Evolutionary conservation across 2,888 invertebrate genomes (phyloP), one percentile per base, ranked within the genome.

Genomic region (Hypsopygia costalis): DNA sequence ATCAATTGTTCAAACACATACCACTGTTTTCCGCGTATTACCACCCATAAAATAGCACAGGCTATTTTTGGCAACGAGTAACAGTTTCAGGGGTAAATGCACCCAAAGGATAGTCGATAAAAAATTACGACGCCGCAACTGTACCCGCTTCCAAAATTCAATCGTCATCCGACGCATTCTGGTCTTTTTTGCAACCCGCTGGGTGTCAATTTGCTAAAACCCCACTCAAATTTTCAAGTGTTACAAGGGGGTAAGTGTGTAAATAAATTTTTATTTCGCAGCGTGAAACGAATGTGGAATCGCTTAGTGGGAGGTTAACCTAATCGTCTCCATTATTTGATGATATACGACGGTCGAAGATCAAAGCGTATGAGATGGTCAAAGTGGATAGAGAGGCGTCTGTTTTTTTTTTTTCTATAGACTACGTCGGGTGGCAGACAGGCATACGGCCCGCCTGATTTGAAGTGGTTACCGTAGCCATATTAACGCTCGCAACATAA

Each of bases 111-210:
- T 55, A 38, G 58, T 45, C 71, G 63, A 75, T 74, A 77, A 76
- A 73, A 73, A 69, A 69, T 69, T 70, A 74, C 70, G 73, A 71
- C 44, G 47, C 71, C 67, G 36, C 67, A 49, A 57, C 44, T 57
- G 51, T 51, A 44, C 43, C 44, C 46, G 63, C 64, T 57, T 52
- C 49, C 28, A 27, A 70, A 68, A 75, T 77, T 77, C 75, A 72
- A 77, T 76, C 62, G 72, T 59, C 66, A 58, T 57, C 52, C 25
- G 1, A 30, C 36, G 36, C 29, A 37, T 53, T 52, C 52, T 53
- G 48, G 56, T 52, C 47, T 52, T 67, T 74, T 73, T 69, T 65
- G 52, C 37, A 53, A 62, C 56, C 52, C 54, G 43, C 54, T 65
- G 58, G 56, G 52, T 56, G 66, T 54, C 71, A 71, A 68, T 75